Conservation (phyloP, 1,140 invertebrate genomes). For the Eueides isabella region DNA sequence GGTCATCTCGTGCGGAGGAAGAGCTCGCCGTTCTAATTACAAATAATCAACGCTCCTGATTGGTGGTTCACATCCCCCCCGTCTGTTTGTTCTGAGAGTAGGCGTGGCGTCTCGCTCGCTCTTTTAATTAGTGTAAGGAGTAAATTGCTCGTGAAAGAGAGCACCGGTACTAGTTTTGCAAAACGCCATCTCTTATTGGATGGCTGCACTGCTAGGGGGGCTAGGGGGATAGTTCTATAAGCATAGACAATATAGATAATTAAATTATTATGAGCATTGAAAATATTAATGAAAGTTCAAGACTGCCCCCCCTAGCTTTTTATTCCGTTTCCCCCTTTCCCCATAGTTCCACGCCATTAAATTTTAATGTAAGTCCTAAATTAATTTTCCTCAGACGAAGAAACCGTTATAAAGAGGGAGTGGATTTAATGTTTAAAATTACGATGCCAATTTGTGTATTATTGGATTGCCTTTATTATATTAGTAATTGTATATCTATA, state of each 20-base stretch:
- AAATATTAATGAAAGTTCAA: neutral
- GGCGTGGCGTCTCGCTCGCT: slow-evolving; percentile 78
- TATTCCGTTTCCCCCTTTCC: slow-evolving; percentile 50
- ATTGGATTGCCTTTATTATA: neutral
- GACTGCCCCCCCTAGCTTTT: slow-evolving; percentile 60
- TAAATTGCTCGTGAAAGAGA: slow-evolving; percentile 80
- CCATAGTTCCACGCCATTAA: slow-evolving; percentile 81
- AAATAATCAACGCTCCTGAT: slow-evolving; percentile 78
- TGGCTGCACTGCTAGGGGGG: slow-evolving; percentile 63
- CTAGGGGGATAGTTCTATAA: slow-evolving; percentile 60
- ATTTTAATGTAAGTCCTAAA: slow-evolving; percentile 70
- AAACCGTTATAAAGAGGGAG: neutral
- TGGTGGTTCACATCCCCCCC: slow-evolving; percentile 65
- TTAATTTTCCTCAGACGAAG: neutral
- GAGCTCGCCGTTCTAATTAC: slow-evolving; percentile 78
- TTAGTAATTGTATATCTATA: neutral
- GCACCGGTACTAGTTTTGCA: slow-evolving; percentile 68
- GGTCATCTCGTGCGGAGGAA: slow-evolving; percentile 75
- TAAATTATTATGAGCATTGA: neutral
- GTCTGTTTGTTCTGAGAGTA: slow-evolving; percentile 77
- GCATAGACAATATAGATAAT: neutral
- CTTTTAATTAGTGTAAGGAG: slow-evolving; percentile 82
- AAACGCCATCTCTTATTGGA: slow-evolving; percentile 79
- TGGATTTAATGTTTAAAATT: slow-evolving; percentile 1
- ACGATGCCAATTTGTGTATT: neutral